A percentile compares a stretch with the other conserved stretches of the same genome.
phyloP scores from a whole-genome alignment of 1,140 invertebrate species.

The Drosophila funebris region DNA sequence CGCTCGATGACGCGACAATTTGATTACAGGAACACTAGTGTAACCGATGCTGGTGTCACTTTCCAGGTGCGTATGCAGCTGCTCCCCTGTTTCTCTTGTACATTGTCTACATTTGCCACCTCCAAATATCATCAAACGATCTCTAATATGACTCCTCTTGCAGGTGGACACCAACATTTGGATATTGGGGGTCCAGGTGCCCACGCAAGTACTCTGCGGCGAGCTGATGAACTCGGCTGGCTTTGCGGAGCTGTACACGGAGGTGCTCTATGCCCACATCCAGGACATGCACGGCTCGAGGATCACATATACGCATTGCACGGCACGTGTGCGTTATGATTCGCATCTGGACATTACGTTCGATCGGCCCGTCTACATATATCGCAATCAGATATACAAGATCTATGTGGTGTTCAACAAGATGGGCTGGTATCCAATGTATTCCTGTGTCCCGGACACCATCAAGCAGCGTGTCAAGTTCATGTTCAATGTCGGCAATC shows the following conservation, averaged over 20 bases:
- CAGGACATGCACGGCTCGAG: constrained; percentile 90
- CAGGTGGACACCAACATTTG: constrained; percentile 91
- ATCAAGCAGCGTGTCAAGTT: constrained; percentile 89
- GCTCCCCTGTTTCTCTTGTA: no score
- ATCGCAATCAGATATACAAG: constrained; percentile 90
- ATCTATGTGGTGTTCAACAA: constrained; percentile 92
- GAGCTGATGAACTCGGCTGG: constrained; percentile 83
- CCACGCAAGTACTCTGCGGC: constrained; percentile 86
- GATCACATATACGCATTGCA: constrained; percentile 92
- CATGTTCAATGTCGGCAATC: constrained; percentile 89
- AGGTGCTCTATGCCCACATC: constrained; percentile 91
- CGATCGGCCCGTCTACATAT: constrained; percentile 90
- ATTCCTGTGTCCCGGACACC: constrained; percentile 86
- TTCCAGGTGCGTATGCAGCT: constrained; percentile 83
- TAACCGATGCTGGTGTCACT: constrained; percentile 89
- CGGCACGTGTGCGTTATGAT: constrained; percentile 87
- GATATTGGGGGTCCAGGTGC: constrained; percentile 88
- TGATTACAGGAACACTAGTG: constrained; percentile 88
- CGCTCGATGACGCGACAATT: constrained; percentile 86
- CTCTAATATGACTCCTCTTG: no score
- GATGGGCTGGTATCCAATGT: constrained; percentile 90
- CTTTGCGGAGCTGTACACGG: constrained; percentile 86
- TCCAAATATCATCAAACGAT: neutral
- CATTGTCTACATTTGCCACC: neutral
- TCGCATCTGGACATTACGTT: constrained; percentile 91